Base-by-base conservation (phyloP, 2,113 vertebrate genomes). In the Periophthalmodon schlosseri region DNA sequence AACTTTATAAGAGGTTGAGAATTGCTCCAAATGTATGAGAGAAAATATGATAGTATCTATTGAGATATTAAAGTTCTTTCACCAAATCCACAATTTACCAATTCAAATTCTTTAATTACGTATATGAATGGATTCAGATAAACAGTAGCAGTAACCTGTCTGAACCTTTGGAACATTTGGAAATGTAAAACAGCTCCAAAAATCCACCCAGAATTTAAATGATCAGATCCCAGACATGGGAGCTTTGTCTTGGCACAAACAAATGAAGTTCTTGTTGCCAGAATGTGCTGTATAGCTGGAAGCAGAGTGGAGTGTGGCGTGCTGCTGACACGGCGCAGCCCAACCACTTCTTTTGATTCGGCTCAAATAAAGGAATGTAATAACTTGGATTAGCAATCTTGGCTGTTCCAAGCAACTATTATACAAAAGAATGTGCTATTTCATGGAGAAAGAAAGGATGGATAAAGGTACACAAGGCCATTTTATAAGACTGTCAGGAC, bases 231-330 rank as follows among this genome's bases (percentile, higher is more conserved):
- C 16, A n/a, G 16, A 65, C 63, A 39, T 34, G 4, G 16, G 63
- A 65, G 63, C 63, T 65, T 44, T 39, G 18, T 65, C 34, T 65
- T 65, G 63, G 63, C 63, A 65, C 63, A 65, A 65, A 65, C 34
- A 36, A 64, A 64, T 39, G 34, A 20, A 65, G 18, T n/a, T 65
- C 16, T n/a, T n/a, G 5, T 44, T 65, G 63, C 63, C 63, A 65
- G n/a, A 65, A 39, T 65, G 34, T n/a, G 34, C 8, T 39, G 33
- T 65, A 39, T 39, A 39, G 63, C 34, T 65, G 63, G 34, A 36
- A 39, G 63, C 33, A 65, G 34, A 39, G 28, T 36, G 28, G 61
- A 64, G 33, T 34, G 16, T 18, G 16, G 28, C 16, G 28, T 2
- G 15, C 23, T 8, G 28, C 33, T 36, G 60, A 63, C 28, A 34